Conservation (phyloP, 2,888 invertebrate species). For the Liposcelis brunnea region DNA sequence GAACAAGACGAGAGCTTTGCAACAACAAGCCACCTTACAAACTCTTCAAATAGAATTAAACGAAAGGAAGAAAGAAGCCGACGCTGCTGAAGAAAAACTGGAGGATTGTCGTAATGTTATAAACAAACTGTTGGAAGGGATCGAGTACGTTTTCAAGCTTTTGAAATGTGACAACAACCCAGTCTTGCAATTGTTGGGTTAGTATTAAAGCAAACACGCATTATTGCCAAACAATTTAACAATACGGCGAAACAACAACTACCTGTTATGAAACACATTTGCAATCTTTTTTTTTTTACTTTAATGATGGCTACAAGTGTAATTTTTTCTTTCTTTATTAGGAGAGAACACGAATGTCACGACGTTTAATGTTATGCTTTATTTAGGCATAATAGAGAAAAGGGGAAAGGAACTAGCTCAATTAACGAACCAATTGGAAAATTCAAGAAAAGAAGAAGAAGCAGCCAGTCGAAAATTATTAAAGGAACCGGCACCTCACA, state of each 20-base stretch:
- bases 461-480: neutral
- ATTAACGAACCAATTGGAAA: neutral
- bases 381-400: slow-evolving; percentile 65
- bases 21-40: slow-evolving; percentile 42
- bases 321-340: slow-evolving; percentile 21
- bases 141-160: slow-evolving; percentile 35
- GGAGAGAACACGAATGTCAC: slow-evolving; percentile 54
- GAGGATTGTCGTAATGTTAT: slow-evolving; percentile 24
- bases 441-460: neutral
- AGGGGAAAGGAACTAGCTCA: slow-evolving; percentile 42
- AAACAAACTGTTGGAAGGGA: slow-evolving; percentile 28
- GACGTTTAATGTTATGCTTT: slow-evolving; percentile 58
- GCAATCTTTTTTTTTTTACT: too few relatives aligned
- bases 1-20: slow-evolving; percentile 35
- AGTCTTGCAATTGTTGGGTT: slow-evolving; percentile 46
- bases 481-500: neutral
- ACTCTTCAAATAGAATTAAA: slow-evolving; percentile 33
- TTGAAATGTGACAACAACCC: slow-evolving; percentile 58
- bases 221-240: slow-evolving; percentile 1
- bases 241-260: too few relatives aligned
- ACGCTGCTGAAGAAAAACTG: slow-evolving; percentile 25
- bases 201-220: slow-evolving; percentile 13
- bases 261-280: too few relatives aligned
- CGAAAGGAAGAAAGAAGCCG: slow-evolving; percentile 26
- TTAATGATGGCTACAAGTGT: too few relatives aligned